These are phyloP conservation scores for Muscicapa striata DNA, from an alignment of 2,797 vertebrate species.

Conservation along the genomic window DNA sequence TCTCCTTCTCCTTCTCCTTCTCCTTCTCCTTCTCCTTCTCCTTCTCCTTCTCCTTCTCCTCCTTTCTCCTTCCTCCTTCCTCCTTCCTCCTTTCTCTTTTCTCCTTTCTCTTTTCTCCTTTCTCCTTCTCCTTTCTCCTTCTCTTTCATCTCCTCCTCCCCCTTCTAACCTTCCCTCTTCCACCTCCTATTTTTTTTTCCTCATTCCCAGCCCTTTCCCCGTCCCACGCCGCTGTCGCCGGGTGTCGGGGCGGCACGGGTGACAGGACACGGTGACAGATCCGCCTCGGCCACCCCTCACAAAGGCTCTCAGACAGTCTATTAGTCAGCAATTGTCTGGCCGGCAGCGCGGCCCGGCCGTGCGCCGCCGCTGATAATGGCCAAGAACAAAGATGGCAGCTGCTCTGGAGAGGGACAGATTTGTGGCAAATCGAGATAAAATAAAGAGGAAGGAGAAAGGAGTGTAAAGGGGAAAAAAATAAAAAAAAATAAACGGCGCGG, in stretches of 20 bases:
- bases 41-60: no score
- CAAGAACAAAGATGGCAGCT: slow-evolving; percentile 81
- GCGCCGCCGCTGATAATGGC: slow-evolving; percentile 76
- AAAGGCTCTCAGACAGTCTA: slow-evolving; percentile 76
- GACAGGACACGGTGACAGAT: slow-evolving; percentile 71
- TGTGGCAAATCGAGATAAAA: slow-evolving; percentile 81
- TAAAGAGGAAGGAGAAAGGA: slow-evolving; percentile 72
- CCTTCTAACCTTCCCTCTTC: not conserved
- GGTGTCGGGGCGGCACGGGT: slow-evolving; percentile 40
- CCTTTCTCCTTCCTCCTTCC: fast-evolving
- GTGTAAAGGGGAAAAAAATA: not conserved
- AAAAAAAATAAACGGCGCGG: not conserved
- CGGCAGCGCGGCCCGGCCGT: slow-evolving; percentile 60
- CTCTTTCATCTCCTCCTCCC: no score
- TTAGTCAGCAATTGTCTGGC: slow-evolving; percentile 77
- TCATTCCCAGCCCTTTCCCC: not conserved
- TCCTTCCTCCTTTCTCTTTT: no score
- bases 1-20: fast-evolving
- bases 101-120: no score
- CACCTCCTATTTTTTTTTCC: fast-evolving
- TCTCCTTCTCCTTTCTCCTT: no score
- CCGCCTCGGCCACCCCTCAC: slow-evolving; percentile 64
- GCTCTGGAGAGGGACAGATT: slow-evolving; percentile 75
- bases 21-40: not conserved
- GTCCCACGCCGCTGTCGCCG: not conserved